Evolutionary conservation across 2,797 vertebrate genomes (phyloP), one percentile per base, ranked within the genome.

Genomic region (Rhinophrynus dorsalis): DNA sequence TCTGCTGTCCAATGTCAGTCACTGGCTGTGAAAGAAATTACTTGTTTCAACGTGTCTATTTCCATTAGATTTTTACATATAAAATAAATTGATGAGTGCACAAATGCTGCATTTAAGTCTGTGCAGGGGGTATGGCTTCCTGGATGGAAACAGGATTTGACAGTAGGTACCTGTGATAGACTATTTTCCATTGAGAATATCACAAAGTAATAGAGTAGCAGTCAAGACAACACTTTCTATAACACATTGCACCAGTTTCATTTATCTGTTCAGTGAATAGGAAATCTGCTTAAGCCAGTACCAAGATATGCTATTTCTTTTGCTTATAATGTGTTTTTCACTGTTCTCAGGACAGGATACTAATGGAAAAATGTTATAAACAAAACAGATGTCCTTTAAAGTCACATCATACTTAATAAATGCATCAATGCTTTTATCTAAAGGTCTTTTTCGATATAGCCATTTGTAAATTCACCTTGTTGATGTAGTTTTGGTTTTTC

Each of bases 211-310:
- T 76, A 79, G 64, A 78, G 68, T 55, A 76, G 52, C 50, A 77
- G 74, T 60, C 9, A 71, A 84, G 82, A 79, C 64, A 80, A 76
- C 61, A 60, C 66, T 85, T 83, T 79, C 71, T 70, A 68, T 74
- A 82, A 82, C 77, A 75, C 66, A 79, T 82, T 74, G 64, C 78
- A 74, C 11, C 47, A 75, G 56, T 76, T 88, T 88, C 80, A 86
- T 87, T 90, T 89, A 85, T 83, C 81, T 88, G 78, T 86, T 87
- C 81, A 88, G 77, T 85, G 84, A 87, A 80, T 84, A 87, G 76
- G 81, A 90, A 88, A 88, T 78, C 77, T 86, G 80, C 82, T 85
- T 86, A 85, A 84, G 69, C 65, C 75, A 74, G 45, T 80, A 75
- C 68, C 74, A 81, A 78, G 76, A 83, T 81, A 76, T 42, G 51